Evolutionary conservation across 1,140 invertebrate species (phyloP), one percentile per base, ranked within the genome.

Genomic region (Drosophila santomea): DNA sequence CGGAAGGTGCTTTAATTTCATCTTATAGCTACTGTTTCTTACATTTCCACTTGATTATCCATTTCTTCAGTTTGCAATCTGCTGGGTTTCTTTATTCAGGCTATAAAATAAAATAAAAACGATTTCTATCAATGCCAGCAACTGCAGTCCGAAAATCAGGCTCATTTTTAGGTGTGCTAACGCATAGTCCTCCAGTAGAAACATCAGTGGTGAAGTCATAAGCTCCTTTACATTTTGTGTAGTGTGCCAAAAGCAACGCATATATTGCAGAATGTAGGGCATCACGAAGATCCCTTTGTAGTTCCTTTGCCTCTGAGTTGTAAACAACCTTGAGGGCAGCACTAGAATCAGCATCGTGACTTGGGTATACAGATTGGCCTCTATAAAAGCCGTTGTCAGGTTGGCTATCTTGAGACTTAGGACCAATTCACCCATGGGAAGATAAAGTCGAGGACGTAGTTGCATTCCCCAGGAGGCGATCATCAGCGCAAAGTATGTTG

Each of bases 291-390:
- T 10, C 58, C 62, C 63, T 14, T 57, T 44, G 8, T 43, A 25
- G 48, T 51, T 51, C 4, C n/a, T 12, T 12, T 32, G 11, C 7
- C 2, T 4, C 0, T 2, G 44, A 11, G 8, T 35, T 5, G 28
- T 35, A 51, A 35, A 51, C 25, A 51, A 14, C 15, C 2, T 8
- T 12, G 12, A 5, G 3, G 38, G 55, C 36, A 50, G 0, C 7
- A 43, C 1, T 0, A 38, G 10, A 3, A 23, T 23, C n/a, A 48
- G 0, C 2, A 36, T 14, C 2, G 51, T 41, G 0, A 44, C 41
- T n/a, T 72, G 6, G 10, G 74, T 47, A 23, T 17, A 36, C 0
- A 67, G 1, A 23, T 43, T 58, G 10, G 76, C 67, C 15, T 35
- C 7, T 0, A 61, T 1, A 2, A 67, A 48, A 3, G 61, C 4